A percentile compares a stretch with the other conserved stretches of the same genome.
Conservation (phyloP, 2,797 vertebrate species). For the Zalophus californianus region DNA sequence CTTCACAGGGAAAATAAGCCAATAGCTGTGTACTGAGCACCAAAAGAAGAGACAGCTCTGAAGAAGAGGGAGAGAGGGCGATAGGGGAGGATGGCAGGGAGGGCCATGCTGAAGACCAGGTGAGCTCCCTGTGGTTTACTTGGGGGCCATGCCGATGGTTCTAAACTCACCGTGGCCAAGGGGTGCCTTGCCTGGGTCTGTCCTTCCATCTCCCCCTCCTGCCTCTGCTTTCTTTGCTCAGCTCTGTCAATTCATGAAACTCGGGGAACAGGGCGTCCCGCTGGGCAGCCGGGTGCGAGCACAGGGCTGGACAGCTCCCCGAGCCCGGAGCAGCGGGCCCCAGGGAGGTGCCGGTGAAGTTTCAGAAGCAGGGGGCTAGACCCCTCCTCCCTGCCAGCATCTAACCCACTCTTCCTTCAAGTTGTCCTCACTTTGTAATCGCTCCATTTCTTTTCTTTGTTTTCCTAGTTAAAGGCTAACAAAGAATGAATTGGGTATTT, state of each 20-base stretch:
- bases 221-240: too few relatives aligned
- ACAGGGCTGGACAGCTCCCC: accelerated
- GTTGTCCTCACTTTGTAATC: constrained; percentile 55
- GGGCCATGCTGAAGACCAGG: accelerated
- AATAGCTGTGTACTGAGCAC: accelerated
- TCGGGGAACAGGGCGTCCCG: accelerated
- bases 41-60: accelerated
- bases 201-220: neutral
- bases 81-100: neutral
- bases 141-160: accelerated
- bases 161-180: neutral
- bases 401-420: neutral
- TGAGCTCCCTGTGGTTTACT: neutral
- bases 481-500: constrained; percentile 68
- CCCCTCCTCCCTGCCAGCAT: neutral
- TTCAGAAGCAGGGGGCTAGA: accelerated
- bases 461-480: constrained; percentile 76
- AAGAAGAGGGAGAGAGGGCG: neutral
- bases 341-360: neutral
- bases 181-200: neutral
- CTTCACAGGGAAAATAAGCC: neutral
- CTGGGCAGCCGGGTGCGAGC: accelerated
- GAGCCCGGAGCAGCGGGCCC: accelerated
- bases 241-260: neutral
- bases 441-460: constrained; percentile 66